These are phyloP conservation scores for Sinonovacula constricta DNA, from an alignment of 1,140 invertebrate genomes.

Conservation along the genomic window DNA sequence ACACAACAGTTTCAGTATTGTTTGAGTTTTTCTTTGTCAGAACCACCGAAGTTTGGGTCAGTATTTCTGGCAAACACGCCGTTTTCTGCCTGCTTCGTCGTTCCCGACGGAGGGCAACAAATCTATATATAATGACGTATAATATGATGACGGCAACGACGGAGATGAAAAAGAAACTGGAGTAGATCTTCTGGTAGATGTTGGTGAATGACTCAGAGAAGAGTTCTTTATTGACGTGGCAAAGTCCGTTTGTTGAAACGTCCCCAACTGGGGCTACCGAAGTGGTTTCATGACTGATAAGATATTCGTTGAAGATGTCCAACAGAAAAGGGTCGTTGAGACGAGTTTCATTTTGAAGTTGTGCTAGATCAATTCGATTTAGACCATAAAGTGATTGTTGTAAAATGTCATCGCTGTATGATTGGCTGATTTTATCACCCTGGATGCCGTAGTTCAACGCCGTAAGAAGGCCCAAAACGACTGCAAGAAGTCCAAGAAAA, in stretches of 20 bases:
- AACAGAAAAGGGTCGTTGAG: not conserved
- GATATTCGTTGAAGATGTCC: not conserved
- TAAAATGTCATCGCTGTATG: not conserved
- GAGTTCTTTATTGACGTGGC: too few species aligned
- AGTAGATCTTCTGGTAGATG: conserved; percentile 67
- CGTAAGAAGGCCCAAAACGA: conserved; percentile 70
- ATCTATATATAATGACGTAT: conserved; percentile 60
- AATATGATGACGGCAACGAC: conserved; percentile 65
- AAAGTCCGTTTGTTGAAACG: too few species aligned
- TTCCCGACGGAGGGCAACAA: conserved; percentile 40
- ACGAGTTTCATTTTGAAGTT: not conserved
- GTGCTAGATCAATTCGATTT: not conserved
- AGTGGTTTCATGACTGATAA: not conserved
- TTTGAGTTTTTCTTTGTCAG: conserved; percentile 46
- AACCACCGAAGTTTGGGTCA: conserved; percentile 55
- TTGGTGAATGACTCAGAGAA: conserved; percentile 63
- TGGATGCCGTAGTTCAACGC: conserved; percentile 70
- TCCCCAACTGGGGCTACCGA: conserved; percentile 59
- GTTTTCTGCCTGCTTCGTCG: conserved; percentile 50
- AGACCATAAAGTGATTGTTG: not conserved
- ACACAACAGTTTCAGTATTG: not conserved
- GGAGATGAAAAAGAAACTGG: conserved; percentile 65
- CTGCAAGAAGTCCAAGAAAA: conserved; percentile 64
- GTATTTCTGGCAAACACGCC: conserved; percentile 22
- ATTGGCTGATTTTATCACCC: not conserved